Percentiles rank a stretch among this genome's conserved stretches.
These are phyloP conservation scores for Tapera naevia DNA, from an alignment of 2,797 vertebrate species.

Conservation along the genomic window DNA sequence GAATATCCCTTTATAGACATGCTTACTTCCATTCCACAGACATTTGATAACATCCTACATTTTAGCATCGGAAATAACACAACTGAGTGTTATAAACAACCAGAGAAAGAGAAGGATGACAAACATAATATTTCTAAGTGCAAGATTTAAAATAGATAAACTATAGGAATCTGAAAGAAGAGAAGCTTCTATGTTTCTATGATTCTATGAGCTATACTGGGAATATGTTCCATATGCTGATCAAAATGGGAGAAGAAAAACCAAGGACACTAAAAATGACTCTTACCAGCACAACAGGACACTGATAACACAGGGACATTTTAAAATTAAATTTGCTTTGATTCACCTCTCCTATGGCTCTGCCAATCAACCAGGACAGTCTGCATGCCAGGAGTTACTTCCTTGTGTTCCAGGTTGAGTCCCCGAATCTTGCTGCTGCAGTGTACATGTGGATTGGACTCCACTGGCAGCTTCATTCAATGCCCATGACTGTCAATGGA, in stretches of 20 bases:
- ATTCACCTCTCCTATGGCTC: not conserved
- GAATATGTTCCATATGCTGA: not conserved
- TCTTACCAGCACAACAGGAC: not conserved
- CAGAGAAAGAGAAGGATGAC: not conserved
- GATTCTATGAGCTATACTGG: not conserved
- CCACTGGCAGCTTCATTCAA: not conserved
- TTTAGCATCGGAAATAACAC: slow-evolving; percentile 37
- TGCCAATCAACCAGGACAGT: not conserved
- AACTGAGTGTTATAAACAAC: slow-evolving; percentile 4
- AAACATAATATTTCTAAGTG: not conserved
- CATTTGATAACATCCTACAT: slow-evolving; percentile 16
- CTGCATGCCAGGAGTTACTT: not conserved
- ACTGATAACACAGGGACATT: not conserved
- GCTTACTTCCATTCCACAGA: not conserved
- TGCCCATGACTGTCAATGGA: fast-evolving
- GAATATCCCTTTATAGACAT: slow-evolving; percentile 31
- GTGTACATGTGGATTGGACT: fast-evolving
- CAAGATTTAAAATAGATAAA: not conserved
- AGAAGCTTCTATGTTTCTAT: not conserved
- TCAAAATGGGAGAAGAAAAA: not conserved
- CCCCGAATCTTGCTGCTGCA: not conserved
- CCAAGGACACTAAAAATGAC: not conserved
- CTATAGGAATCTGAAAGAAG: not conserved
- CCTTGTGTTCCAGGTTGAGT: not conserved
- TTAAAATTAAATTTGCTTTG: not conserved